phyloP scores from a whole-genome alignment of 1,140 invertebrate genomes.

The Brachionus calyciflorus region DNA sequence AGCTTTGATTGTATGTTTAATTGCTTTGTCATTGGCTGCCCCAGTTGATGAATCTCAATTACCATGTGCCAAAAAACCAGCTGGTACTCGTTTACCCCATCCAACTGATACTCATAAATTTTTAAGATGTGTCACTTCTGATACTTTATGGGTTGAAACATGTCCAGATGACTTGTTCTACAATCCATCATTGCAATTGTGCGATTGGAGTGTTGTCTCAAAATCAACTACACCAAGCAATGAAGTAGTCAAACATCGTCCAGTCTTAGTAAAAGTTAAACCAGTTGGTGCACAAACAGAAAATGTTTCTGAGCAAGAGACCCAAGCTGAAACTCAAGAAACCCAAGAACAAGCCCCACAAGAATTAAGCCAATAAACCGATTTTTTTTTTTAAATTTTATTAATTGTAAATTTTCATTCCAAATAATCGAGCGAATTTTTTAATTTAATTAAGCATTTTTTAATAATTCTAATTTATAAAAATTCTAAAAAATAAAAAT shows the following conservation, averaged over 20 bases:
- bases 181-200: slow-evolving; percentile 9
- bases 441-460: too few species aligned
- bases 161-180: slow-evolving; percentile 44
- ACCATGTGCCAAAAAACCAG: background rate
- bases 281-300: background rate
- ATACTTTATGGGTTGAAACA: slow-evolving; percentile 45
- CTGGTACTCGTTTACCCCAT: slow-evolving; percentile 3
- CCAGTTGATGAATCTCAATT: slow-evolving; percentile 1
- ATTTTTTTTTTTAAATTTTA: too few species aligned
- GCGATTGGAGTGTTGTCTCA: slow-evolving; percentile 19
- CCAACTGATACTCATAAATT: slow-evolving; percentile 36
- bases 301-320: background rate
- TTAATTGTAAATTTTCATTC: too few species aligned
- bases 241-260: slow-evolving; percentile 21
- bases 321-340: background rate
- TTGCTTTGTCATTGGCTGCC: slow-evolving; percentile 15
- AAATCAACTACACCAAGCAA: slow-evolving; percentile 24
- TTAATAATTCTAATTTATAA: too few species aligned
- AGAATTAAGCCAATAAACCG: slow-evolving; percentile 5
- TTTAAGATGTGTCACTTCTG: slow-evolving; percentile 26
- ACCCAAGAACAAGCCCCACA: background rate
- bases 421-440: too few species aligned
- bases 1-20: background rate
- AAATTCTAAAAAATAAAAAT: too few species aligned
- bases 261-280: slow-evolving; percentile 34